phyloP scores from a whole-genome alignment of 2,113 vertebrate genomes.

The Lipophrys pholis region DNA sequence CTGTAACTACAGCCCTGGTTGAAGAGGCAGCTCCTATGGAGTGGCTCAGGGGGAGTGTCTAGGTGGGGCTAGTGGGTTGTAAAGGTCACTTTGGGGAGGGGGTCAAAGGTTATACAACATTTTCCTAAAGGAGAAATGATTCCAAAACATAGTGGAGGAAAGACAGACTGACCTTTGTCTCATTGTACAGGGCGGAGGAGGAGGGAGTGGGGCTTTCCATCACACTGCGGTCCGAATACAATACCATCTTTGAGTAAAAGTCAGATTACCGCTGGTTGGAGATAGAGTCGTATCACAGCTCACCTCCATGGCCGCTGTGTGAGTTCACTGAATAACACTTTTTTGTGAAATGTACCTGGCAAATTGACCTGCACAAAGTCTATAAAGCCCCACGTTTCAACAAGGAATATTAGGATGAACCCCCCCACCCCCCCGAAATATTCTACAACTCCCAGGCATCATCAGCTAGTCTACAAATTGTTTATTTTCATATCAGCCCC shows the following conservation, averaged over 20 bases:
- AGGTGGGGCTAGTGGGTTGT: constrained; percentile 38
- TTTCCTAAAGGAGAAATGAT: constrained; percentile 71
- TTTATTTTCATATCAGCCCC: constrained; percentile 58
- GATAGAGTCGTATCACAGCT: constrained; percentile 47
- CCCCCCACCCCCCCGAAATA: constrained; percentile 18
- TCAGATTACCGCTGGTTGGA: constrained; percentile 43
- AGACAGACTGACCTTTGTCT: constrained; percentile 78
- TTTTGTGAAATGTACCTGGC: constrained; percentile 36
- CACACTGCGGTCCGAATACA: constrained; percentile 56
- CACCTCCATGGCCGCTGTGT: constrained; percentile 57
- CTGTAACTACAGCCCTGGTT: background rate
- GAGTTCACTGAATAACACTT: constrained; percentile 38
- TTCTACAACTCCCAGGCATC: constrained; percentile 36
- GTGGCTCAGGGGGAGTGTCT: constrained; percentile 7
- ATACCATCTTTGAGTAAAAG: constrained; percentile 74
- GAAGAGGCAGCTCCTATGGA: background rate
- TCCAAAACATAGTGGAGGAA: constrained; percentile 61
- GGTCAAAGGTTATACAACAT: constrained; percentile 78
- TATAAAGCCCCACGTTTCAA: background rate
- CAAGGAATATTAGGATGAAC: background rate
- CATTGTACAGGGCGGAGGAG: constrained; percentile 53
- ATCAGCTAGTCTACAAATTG: constrained; percentile 48
- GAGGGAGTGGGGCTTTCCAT: constrained; percentile 62
- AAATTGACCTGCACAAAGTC: constrained; percentile 8
- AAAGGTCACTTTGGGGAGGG: constrained; percentile 50